Evolutionary conservation across 2,113 vertebrate species (phyloP), one percentile per base, ranked within the genome.

Genomic region (Peromyscus polionotus): DNA sequence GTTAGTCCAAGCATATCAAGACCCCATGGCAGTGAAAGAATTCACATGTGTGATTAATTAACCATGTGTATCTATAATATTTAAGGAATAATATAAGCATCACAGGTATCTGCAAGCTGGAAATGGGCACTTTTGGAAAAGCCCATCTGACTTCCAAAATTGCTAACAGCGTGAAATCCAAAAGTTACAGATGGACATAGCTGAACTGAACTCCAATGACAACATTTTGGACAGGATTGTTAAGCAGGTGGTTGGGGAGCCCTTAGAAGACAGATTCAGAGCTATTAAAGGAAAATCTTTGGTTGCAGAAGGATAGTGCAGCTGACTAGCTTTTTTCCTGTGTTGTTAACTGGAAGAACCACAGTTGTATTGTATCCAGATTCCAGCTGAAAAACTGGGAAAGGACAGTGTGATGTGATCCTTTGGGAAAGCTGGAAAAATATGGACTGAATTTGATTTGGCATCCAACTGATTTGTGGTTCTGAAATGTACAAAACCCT

Each of bases 111-210:
- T 89, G 6, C 9, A 70, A 81, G 24, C 51, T 95, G 57, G 61
- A 87, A 96, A 95, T 61, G 67, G 13, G 31, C n/a, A 84, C 24
- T 91, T 96, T 95, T 19, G 59, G 87, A 96, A 93, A n/a, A 87
- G 33, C 79, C n/a, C 51, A 61, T 87, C 36, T 77, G 65, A 96
- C 88, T 97, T 95, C 91, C 80, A 93, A 91, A 95, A 92, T 59
- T 61, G 59, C 42, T 63, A 96, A 88, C 51, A 95, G 72, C 31
- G 76, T 67, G 88, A 93, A 31, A 92, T 92, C 51, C 75, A 81
- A 67, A 95, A 95, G 84, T 90, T 95, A 20, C 77, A 97, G 96
- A 90, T 95, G 84, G 76, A 54, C 67, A 95, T 36, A 68, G 85
- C 65, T 59, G 92, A 95, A 94, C 72, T 92, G 24, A 92, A 94